phyloP scores from a whole-genome alignment of 2,888 invertebrate species.

The Trichogramma evanescens region DNA sequence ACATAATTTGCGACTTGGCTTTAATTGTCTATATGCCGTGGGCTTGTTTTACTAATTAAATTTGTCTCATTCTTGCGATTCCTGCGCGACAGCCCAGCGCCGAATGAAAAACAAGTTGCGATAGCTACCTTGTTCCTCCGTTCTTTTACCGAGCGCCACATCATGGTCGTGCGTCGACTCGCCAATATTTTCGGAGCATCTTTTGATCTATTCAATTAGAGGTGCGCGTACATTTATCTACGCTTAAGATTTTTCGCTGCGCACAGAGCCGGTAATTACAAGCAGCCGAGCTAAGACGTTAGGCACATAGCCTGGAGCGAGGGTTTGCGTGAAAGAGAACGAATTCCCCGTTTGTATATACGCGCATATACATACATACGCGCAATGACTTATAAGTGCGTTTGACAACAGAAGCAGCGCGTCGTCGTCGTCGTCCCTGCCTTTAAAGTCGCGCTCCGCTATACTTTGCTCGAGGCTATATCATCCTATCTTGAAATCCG shows the following conservation, averaged over 20 bases:
- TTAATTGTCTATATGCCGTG: conserved; percentile 6
- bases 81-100: not conserved
- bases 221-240: too few species aligned
- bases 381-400: conserved; percentile 34
- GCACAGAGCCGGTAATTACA: conserved; percentile 34
- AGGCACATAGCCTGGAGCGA: conserved; percentile 33
- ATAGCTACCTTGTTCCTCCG: too few species aligned
- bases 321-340: conserved; percentile 29
- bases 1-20: not conserved
- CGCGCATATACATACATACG: conserved; percentile 9
- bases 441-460: conserved; percentile 24
- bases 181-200: too few species aligned
- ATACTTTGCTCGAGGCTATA: conserved; percentile 34
- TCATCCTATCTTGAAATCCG: conserved; percentile 20
- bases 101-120: too few species aligned
- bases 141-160: too few species aligned
- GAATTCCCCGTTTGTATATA: conserved; percentile 42
- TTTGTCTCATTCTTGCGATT: conserved; percentile 34
- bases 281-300: conserved; percentile 29
- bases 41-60: conserved; percentile 38
- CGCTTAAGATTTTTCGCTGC: too few species aligned
- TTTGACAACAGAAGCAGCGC: conserved; percentile 45
- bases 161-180: too few species aligned
- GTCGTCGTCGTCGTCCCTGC: conserved; percentile 26
- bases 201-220: too few species aligned